phyloP scores from a whole-genome alignment of 2,888 invertebrate genomes.

The Alviniconcha strummeri region DNA sequence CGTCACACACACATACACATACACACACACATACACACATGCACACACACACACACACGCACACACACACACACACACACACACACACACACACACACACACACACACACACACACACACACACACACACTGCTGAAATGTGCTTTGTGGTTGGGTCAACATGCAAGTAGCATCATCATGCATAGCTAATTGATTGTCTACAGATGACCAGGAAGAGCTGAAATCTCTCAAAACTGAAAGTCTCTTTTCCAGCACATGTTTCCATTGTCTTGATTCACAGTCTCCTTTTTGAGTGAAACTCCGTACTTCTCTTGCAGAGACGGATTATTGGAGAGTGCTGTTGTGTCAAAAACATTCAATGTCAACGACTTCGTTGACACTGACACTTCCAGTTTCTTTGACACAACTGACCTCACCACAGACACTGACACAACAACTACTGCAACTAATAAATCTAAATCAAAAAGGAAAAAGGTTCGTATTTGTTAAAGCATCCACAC shows the following conservation, averaged over 20 bases:
- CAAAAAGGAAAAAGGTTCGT: slow-evolving; percentile 30
- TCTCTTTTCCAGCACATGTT: no score
- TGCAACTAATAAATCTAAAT: slow-evolving; percentile 47
- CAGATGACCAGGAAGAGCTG: no score
- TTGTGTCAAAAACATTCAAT: slow-evolving; percentile 70
- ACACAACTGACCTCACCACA: slow-evolving; percentile 39
- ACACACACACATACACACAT: neutral
- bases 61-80: neutral
- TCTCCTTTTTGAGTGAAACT: no score
- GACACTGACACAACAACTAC: slow-evolving; percentile 44
- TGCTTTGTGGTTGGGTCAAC: no score
- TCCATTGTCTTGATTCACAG: no score
- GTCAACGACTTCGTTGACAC: slow-evolving; percentile 63
- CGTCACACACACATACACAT: slow-evolving; percentile 1
- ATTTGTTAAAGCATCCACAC: neutral
- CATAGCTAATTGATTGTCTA: no score
- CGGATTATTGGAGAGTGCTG: slow-evolving; percentile 71
- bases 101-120: neutral
- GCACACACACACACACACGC: slow-evolving; percentile 3
- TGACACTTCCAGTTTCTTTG: slow-evolving; percentile 49
- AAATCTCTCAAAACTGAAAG: no score
- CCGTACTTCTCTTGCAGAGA: slow-evolving; percentile 56
- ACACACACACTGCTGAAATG: neutral
- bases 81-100: neutral
- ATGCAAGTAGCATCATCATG: no score